Evolutionary conservation across 2,113 vertebrate species (phyloP), one percentile per base, ranked within the genome.

Genomic region (Scomber scombrus): DNA sequence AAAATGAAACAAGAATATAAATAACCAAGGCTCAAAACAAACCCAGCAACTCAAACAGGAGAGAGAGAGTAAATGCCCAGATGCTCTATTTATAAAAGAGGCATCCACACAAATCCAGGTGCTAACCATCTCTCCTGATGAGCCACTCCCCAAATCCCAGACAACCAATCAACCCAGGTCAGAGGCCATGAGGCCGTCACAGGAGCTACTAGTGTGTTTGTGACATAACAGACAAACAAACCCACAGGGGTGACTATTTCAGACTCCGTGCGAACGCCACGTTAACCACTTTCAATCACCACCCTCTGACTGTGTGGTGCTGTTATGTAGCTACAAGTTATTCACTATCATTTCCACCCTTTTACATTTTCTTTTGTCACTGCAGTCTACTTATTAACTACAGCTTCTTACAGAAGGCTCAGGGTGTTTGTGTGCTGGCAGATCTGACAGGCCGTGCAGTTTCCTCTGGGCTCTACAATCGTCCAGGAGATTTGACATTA

Each of bases 401-500:
- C 60, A 67, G 55, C 34, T 21, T 77, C 23, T 19, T n/a, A 54
- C 58, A 66, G 43, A 64, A 15, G 65, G 31, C 56, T 61, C 3
- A n/a, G 11, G 47, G 49, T 19, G 55, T 71, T 18, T 52, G 51
- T 64, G 57, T 49, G 31, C 50, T 50, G 52, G 52, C 51, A 0
- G 15, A 63, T 46, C 14, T 21, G 71, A 50, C 52, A 47, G 77
- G 49, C 68, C 19, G 31, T 62, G 47, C 21, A 21, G 50, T 71
- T 82, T 75, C 78, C 64, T 71, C 60, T 14, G 72, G 72, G 70
- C 66, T 72, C n/a, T 46, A 66, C 51, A 40, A 63, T 69, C 9
- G 12, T 78, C 76, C 19, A 50, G 62, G 46, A 85, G 77, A 47
- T 76, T 14, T 89, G 85, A 89, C 84, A 65, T 84, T 88, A 86